A percentile compares a stretch with the other conserved stretches of the same genome.
Evolutionary conservation across 2,797 vertebrate genomes (phyloP).

Genomic region (Catharus ustulatus): DNA sequence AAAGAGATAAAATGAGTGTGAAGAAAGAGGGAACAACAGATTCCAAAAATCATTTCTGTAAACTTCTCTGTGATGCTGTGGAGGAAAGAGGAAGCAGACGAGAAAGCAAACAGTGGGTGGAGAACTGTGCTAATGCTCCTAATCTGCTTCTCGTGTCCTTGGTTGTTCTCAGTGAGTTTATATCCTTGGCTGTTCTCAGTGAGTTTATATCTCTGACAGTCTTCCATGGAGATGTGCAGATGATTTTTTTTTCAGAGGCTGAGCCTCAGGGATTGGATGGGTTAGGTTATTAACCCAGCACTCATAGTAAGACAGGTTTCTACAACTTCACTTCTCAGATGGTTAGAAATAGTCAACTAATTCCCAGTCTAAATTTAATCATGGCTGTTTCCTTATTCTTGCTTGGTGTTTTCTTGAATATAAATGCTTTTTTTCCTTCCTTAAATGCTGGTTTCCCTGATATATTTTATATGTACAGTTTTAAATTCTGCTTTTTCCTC

Average conservation of each 20-base stretch:
- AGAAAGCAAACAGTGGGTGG: constrained; percentile 49
- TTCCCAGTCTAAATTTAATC: not conserved
- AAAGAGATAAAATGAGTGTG: not conserved
- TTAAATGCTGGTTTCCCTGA: not conserved
- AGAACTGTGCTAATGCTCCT: constrained; percentile 54
- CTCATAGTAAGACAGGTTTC: not conserved
- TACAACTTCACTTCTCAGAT: not conserved
- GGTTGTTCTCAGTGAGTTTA: constrained; percentile 25
- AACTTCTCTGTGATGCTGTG: not conserved
- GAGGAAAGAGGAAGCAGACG: constrained; percentile 11
- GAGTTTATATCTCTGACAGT: not conserved
- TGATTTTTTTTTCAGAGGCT: not conserved
- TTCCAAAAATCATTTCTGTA: not conserved
- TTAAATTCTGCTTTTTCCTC: not conserved
- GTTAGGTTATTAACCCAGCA: not conserved
- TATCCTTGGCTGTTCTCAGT: constrained; percentile 19
- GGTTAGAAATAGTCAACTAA: not conserved
- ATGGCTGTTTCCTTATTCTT: not conserved
- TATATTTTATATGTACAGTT: not conserved
- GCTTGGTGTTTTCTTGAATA: not conserved
- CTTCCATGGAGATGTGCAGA: constrained; percentile 5
- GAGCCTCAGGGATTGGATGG: not conserved
- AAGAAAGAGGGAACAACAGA: not conserved
- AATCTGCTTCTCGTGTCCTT: constrained; percentile 41
- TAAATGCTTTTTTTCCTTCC: not conserved